These are phyloP conservation scores for Drosophila elegans DNA, from an alignment of 1,140 invertebrate genomes.

Conservation along the genomic window DNA sequence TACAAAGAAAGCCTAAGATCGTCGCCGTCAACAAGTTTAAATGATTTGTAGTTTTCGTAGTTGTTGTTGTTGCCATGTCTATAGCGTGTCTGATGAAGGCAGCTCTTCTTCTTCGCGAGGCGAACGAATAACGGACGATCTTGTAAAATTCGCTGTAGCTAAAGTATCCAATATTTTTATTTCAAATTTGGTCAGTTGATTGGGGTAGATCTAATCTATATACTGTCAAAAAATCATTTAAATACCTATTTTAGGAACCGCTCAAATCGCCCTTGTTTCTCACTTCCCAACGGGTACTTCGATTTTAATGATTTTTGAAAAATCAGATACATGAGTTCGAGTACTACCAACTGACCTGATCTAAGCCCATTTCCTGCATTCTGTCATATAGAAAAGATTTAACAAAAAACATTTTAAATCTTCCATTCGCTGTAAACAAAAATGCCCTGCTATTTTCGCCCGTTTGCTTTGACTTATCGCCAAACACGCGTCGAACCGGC, in stretches of 20 bases:
- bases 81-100: conserved; percentile 20
- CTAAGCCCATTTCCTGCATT: conserved; percentile 4
- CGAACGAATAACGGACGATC: conserved; percentile 59
- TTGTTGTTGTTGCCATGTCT: conserved; percentile 26
- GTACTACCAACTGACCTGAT: conserved; percentile 10
- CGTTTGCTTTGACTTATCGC: conserved; percentile 50
- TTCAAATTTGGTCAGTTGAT: conserved; percentile 34
- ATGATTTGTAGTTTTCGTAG: conserved; percentile 12
- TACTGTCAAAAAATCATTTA: background rate
- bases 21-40: conserved; percentile 18
- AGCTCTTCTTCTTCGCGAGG: conserved; percentile 19
- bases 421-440: conserved; percentile 68
- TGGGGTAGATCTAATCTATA: background rate
- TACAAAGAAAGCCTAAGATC: conserved; percentile 23
- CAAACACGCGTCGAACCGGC: conserved; percentile 65
- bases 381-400: conserved; percentile 65
- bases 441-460: conserved; percentile 42
- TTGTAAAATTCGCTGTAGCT: conserved; percentile 66
- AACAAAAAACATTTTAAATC: conserved; percentile 80
- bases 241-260: background rate
- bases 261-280: conserved; percentile 37
- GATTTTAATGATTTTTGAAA: conserved; percentile 73
- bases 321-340: conserved; percentile 64
- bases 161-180: conserved; percentile 25
- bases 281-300: conserved; percentile 5